These are phyloP conservation scores for Cheilosia urbana DNA, from an alignment of 2,888 invertebrate species.

Conservation along the genomic window DNA sequence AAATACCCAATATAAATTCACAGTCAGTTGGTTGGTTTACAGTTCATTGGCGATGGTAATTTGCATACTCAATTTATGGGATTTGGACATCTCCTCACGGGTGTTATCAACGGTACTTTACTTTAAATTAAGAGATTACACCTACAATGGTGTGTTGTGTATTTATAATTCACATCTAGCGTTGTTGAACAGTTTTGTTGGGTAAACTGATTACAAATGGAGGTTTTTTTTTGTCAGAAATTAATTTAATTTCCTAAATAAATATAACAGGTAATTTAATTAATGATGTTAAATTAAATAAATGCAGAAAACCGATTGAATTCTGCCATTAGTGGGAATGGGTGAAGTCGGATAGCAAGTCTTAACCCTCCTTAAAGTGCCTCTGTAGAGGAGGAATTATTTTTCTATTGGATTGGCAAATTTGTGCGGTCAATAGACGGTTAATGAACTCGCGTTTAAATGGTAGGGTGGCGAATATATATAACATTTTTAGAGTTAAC, in stretches of 20 bases:
- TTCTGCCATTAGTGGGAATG: no score
- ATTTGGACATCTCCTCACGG: constrained; percentile 28
- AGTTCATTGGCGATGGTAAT: constrained; percentile 37
- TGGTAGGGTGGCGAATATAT: no score
- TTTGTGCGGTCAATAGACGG: no score
- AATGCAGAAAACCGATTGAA: not conserved
- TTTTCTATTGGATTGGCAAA: no score
- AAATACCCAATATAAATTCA: constrained; percentile 29
- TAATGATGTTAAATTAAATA: constrained; percentile 19
- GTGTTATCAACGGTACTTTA: constrained; percentile 61
- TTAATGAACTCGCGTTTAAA: no score
- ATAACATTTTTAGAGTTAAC: no score
- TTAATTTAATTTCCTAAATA: constrained; percentile 55
- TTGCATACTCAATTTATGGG: constrained; percentile 67
- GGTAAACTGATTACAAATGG: constrained; percentile 2
- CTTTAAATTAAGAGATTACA: constrained; percentile 68
- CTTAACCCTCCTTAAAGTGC: no score
- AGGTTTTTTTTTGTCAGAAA: constrained; percentile 10
- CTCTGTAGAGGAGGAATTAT: no score
- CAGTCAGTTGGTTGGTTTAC: constrained; percentile 36
- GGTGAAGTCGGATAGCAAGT: no score
- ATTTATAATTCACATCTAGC: constrained; percentile 2
- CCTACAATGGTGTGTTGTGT: constrained; percentile 8
- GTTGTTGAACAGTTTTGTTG: not conserved
- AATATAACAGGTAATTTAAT: constrained; percentile 42